Evolutionary conservation across 2,113 vertebrate genomes (phyloP).

Genomic region (Trochalopteron elliotii): DNA sequence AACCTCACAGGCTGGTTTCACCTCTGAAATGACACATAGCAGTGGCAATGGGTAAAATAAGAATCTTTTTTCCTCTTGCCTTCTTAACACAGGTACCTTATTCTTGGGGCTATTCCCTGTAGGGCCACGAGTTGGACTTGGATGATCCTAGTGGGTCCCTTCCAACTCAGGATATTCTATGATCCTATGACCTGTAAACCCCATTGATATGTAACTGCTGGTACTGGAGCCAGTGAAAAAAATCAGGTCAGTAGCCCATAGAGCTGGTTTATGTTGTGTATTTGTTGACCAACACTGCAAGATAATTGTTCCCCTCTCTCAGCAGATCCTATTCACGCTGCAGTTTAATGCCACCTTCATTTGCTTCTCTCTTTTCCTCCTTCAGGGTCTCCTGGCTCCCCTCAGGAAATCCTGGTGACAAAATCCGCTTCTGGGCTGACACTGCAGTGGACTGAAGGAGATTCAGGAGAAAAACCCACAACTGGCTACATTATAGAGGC

Average conservation of each 20-base stretch:
- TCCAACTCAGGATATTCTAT: background rate
- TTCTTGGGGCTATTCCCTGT: background rate
- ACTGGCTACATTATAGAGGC: constrained; percentile 90
- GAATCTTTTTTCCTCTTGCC: background rate
- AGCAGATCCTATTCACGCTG: background rate
- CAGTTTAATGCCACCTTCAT: background rate
- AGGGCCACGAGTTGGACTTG: background rate
- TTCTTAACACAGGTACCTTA: background rate
- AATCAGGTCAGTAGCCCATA: background rate
- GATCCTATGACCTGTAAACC: background rate
- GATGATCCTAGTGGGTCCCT: background rate
- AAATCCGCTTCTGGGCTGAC: constrained; percentile 85
- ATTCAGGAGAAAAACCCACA: constrained; percentile 77
- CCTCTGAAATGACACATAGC: background rate
- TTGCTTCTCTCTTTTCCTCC: background rate
- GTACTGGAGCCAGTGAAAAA: background rate
- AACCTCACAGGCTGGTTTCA: background rate
- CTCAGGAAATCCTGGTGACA: constrained; percentile 83
- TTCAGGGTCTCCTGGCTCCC: constrained; percentile 87
- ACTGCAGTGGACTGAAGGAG: constrained; percentile 87
- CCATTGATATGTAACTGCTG: background rate
- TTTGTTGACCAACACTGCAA: background rate
- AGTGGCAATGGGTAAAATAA: background rate
- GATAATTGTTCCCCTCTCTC: background rate
- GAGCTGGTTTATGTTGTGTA: background rate